Percentiles rank a stretch among this genome's conserved stretches.
phyloP scores from a whole-genome alignment of 2,888 invertebrate species.

The Latrodectus elegans region DNA sequence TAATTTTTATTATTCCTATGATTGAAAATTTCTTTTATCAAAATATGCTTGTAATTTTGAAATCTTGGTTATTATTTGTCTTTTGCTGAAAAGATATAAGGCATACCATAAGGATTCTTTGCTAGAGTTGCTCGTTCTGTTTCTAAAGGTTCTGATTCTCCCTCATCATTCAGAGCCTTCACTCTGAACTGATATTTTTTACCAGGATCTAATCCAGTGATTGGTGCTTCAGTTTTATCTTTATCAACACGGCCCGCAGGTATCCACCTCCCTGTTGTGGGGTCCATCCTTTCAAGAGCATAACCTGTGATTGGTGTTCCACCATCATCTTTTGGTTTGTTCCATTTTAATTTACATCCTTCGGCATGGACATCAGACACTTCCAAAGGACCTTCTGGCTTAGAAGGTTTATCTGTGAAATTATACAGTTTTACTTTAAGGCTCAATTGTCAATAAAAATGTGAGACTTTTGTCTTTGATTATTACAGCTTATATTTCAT shows the following conservation, averaged over 20 bases:
- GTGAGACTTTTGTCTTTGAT: no score
- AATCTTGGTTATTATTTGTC: no score
- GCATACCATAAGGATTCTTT: constrained; percentile 89
- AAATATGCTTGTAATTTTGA: no score
- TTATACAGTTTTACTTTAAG: neutral
- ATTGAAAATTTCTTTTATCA: no score
- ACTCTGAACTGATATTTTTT: constrained; percentile 94
- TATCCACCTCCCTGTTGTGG: constrained; percentile 84
- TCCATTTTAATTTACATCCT: constrained; percentile 90
- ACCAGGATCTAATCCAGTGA: constrained; percentile 89
- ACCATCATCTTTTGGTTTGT: constrained; percentile 89
- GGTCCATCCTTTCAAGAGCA: constrained; percentile 86
- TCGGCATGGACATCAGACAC: constrained; percentile 91
- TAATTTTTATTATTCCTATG: no score
- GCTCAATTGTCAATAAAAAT: no score
- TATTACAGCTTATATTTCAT: no score
- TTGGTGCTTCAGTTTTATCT: constrained; percentile 81
- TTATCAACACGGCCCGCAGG: constrained; percentile 85
- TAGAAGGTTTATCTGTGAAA: constrained; percentile 80
- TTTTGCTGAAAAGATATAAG: neutral
- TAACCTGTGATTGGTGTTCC: constrained; percentile 90
- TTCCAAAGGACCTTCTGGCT: constrained; percentile 87
- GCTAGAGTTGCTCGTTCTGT: constrained; percentile 91
- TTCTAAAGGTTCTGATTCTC: constrained; percentile 91
- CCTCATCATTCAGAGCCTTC: constrained; percentile 93